Conservation (phyloP, 2,888 invertebrate genomes). For the Volucella zonaria region DNA sequence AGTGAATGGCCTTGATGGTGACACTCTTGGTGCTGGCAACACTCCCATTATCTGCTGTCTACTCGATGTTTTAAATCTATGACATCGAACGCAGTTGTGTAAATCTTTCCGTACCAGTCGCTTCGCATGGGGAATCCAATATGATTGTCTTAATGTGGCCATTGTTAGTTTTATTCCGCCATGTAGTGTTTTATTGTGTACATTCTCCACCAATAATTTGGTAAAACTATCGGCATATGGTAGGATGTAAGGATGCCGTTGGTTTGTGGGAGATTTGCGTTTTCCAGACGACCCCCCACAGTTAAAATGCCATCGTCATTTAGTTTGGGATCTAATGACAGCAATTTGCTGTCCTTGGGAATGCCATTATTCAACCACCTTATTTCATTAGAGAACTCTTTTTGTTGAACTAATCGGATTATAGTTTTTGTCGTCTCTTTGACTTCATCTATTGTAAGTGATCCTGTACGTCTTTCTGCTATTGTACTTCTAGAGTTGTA, state of each 20-base stretch:
- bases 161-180: background rate
- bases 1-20: constrained; percentile 6
- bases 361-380: no score
- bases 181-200: background rate
- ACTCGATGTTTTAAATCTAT: background rate
- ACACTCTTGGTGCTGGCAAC: constrained; percentile 8
- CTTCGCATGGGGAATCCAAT: background rate
- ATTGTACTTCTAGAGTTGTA: no score
- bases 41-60: background rate
- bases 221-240: constrained; percentile 1
- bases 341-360: background rate
- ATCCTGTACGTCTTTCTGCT: no score
- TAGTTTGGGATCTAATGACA: constrained; percentile 1
- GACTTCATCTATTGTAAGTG: no score
- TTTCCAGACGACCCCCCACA: constrained; percentile 1
- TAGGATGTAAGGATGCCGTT: constrained; percentile 12
- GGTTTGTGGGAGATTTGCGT: constrained; percentile 14
- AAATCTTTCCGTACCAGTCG: background rate
- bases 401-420: no score
- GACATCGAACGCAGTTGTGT: background rate
- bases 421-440: no score
- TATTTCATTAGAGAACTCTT: no score
- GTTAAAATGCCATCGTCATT: constrained; percentile 1
- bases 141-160: background rate
- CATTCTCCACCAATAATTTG: background rate